Evolutionary conservation across 2,888 invertebrate species (phyloP).

Genomic region (Meiosimyza platycephala): DNA sequence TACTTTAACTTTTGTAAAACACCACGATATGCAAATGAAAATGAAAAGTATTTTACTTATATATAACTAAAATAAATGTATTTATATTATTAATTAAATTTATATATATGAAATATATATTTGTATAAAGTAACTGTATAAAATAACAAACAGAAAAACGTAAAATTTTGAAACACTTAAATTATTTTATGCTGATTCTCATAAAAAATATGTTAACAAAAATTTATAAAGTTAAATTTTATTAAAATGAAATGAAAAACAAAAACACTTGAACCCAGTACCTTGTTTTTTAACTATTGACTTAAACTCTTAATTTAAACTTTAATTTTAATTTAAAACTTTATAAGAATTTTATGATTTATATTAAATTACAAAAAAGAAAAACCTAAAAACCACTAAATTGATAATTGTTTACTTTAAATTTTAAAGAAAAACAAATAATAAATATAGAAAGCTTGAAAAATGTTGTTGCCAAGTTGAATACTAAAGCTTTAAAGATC

Average conservation of each 20-base stretch:
- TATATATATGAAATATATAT: slow-evolving; percentile 29
- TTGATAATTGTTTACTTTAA: slow-evolving; percentile 21
- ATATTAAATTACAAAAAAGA: not conserved
- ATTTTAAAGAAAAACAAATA: slow-evolving; percentile 29
- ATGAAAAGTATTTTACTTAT: slow-evolving; percentile 47
- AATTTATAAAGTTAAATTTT: slow-evolving; percentile 28
- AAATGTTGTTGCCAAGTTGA: slow-evolving; percentile 19
- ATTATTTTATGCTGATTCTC: slow-evolving; percentile 13
- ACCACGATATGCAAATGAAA: slow-evolving; percentile 8
- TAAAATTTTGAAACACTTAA: slow-evolving; percentile 9
- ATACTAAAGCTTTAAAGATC: too few species aligned
- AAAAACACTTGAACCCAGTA: slow-evolving; percentile 64
- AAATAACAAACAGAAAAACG: slow-evolving; percentile 14
- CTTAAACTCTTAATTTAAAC: slow-evolving; percentile 15
- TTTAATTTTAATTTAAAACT: slow-evolving; percentile 14
- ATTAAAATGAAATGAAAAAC: slow-evolving; percentile 42
- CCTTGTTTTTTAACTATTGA: slow-evolving; percentile 57
- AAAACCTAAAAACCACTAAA: not conserved
- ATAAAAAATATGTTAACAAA: slow-evolving; percentile 4
- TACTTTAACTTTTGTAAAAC: slow-evolving; percentile 43
- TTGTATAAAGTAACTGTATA: slow-evolving; percentile 30
- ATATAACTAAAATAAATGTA: slow-evolving; percentile 25
- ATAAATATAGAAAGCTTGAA: slow-evolving; percentile 37
- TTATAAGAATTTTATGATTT: not conserved
- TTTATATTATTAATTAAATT: slow-evolving; percentile 30